These are phyloP conservation scores for Sarcophaga bullata DNA, from an alignment of 1,140 invertebrate species.

Conservation along the genomic window DNA sequence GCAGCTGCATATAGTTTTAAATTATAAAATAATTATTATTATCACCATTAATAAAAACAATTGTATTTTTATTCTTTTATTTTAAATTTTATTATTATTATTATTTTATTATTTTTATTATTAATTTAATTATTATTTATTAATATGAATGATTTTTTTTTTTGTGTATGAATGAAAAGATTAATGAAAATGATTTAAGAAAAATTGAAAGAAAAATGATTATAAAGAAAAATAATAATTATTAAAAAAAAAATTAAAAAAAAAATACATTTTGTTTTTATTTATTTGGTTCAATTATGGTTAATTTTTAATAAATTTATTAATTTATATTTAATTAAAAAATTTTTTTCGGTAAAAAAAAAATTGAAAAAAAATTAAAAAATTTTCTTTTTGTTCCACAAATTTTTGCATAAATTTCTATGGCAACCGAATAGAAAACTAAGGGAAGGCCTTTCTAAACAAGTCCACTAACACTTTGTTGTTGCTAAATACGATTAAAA, in stretches of 20 bases:
- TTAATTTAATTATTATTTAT: slow-evolving; percentile 20
- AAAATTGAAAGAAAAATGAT: slow-evolving; percentile 26
- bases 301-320: too few species aligned
- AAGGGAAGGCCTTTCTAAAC: too few species aligned
- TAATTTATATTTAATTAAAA: too few species aligned
- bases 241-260: slow-evolving; percentile 38
- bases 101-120: slow-evolving; percentile 21
- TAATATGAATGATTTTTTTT: slow-evolving; percentile 36
- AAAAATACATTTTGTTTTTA: slow-evolving; percentile 27
- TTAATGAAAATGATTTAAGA: slow-evolving; percentile 1
- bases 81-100: slow-evolving; percentile 39
- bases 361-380: not conserved
- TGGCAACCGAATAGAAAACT: too few species aligned
- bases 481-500: too few species aligned
- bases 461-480: too few species aligned
- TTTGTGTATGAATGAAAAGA: slow-evolving; percentile 1
- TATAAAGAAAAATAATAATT: slow-evolving; percentile 38
- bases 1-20: slow-evolving; percentile 40
- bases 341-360: too few species aligned
- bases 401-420: too few species aligned
- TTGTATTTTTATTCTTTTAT: slow-evolving; percentile 28
- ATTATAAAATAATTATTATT: slow-evolving; percentile 27
- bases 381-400: not conserved
- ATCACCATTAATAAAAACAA: not conserved
- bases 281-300: not conserved